phyloP scores from a whole-genome alignment of 2,888 invertebrate genomes.

The Megastigmus dorsalis region DNA sequence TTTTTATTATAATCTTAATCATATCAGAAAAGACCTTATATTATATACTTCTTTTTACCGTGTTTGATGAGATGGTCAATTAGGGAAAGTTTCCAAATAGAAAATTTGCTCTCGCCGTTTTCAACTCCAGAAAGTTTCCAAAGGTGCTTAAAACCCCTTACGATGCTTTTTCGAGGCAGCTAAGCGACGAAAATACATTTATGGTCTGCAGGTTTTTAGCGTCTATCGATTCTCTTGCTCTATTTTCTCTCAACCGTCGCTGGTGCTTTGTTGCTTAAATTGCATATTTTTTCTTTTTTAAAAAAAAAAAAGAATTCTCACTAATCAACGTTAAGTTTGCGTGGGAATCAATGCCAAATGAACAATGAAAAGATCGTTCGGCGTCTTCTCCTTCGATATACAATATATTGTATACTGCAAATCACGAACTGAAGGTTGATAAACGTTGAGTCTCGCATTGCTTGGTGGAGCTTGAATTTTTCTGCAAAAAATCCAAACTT shows the following conservation, averaged over 20 bases:
- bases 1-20: too few relatives aligned
- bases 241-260: slow-evolving; percentile 56
- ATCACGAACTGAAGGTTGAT: slow-evolving; percentile 55
- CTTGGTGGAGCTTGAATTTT: not conserved
- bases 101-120: slow-evolving; percentile 34
- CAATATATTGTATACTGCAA: too few relatives aligned
- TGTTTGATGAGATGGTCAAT: not conserved
- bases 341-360: not conserved
- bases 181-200: slow-evolving; percentile 36
- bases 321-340: slow-evolving; percentile 53
- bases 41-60: slow-evolving; percentile 3
- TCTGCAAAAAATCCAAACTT: too few relatives aligned
- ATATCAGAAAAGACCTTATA: not conserved
- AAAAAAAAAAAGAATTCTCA: not conserved
- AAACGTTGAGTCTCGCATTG: slow-evolving; percentile 39
- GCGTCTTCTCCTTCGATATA: not conserved
- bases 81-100: not conserved
- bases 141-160: not conserved
- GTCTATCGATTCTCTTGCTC: not conserved
- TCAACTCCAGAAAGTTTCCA: slow-evolving; percentile 21
- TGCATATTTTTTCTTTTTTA: not conserved
- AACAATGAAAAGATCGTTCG: not conserved
- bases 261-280: slow-evolving; percentile 46
- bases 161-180: slow-evolving; percentile 19
- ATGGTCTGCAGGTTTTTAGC: slow-evolving; percentile 1